Evolutionary conservation across 2,113 vertebrate genomes (phyloP).

Genomic region (Xenopus tropicalis): UCB_Xtro_10.0 CM004444.2:38321001-38321500

Average conservation of each 20-base stretch:
- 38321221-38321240: constrained; percentile 29
- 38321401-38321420: no score
- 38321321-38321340: background rate
- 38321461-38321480: no score
- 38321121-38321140: constrained; percentile 19
- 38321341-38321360: no score
- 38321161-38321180: constrained; percentile 34
- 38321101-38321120: constrained; percentile 29
- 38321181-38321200: constrained; percentile 31
- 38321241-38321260: background rate
- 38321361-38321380: no score
- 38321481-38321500: no score
- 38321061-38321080: constrained; percentile 12
- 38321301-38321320: background rate
- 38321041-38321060: constrained; percentile 16
- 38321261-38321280: background rate
- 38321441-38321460: no score
- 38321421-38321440: no score
- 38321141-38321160: constrained; percentile 23
- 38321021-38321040: background rate
- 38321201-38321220: constrained; percentile 15
- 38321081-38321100: constrained; percentile 27
- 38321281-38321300: background rate
- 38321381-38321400: no score
- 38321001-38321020: constrained; percentile 1